Evolutionary conservation across 2,888 invertebrate genomes (phyloP).

Genomic region (Lasiommata megera): DNA sequence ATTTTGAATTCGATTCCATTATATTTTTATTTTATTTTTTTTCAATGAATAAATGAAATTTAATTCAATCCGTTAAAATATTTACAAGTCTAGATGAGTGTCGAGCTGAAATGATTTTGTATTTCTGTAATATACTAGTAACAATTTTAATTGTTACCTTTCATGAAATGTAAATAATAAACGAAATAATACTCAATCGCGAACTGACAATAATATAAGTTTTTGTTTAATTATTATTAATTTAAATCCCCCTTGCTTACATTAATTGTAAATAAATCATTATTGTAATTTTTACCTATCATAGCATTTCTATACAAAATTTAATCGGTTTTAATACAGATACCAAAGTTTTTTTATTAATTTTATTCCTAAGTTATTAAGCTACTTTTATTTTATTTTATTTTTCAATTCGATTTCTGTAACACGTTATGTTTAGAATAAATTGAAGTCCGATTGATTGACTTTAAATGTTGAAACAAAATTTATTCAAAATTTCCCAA

Average conservation of each 20-base stretch:
- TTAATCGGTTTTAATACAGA: slow-evolving; percentile 78
- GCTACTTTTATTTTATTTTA: slow-evolving; percentile 59
- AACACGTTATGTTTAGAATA: slow-evolving; percentile 38
- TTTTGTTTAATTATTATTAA: slow-evolving; percentile 60
- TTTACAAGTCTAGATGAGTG: neutral
- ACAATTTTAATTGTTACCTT: slow-evolving; percentile 31
- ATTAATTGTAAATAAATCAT: slow-evolving; percentile 67
- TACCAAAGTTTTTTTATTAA: slow-evolving; percentile 80
- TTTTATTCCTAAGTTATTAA: slow-evolving; percentile 74
- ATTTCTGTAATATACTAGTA: slow-evolving; percentile 19
- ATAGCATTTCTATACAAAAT: slow-evolving; percentile 70
- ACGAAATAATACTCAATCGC: slow-evolving; percentile 66
- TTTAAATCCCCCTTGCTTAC: slow-evolving; percentile 56
- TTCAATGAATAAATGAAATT: neutral
- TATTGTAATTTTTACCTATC: slow-evolving; percentile 56
- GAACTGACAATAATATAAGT: slow-evolving; percentile 80
- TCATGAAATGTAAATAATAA: slow-evolving; percentile 32
- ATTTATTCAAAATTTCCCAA: slow-evolving; percentile 44
- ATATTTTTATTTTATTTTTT: neutral
- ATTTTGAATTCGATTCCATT: too few species aligned
- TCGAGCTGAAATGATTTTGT: slow-evolving; percentile 4
- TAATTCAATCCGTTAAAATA: neutral
- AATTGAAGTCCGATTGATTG: slow-evolving; percentile 34
- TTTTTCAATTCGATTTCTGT: slow-evolving; percentile 55
- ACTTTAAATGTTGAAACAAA: slow-evolving; percentile 35